Base-by-base conservation (phyloP, 1,140 invertebrate species). In the Aphaenogaster rudis region DNA sequence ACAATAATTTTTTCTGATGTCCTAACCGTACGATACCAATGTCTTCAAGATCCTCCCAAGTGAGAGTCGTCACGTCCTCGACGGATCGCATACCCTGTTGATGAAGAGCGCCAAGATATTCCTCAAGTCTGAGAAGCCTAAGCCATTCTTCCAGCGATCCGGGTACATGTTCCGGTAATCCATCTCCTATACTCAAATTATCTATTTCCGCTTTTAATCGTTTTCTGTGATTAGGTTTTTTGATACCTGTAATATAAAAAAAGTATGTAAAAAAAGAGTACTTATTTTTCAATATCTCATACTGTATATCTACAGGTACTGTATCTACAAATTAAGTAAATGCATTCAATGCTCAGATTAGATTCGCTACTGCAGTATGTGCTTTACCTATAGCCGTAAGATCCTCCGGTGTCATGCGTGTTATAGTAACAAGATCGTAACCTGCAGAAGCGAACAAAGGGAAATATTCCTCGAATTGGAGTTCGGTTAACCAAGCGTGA, bases 41-140 rank as follows among this genome's bases (percentile, higher is more conserved):
- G 93, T 99, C 99, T 96, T 99, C 99, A 90, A 99, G 96, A 96
- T 99, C 99, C 96, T 99, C 99, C 99, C 99, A 99, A 86, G 98
- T 98, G 57, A 99, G 97, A 93, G 99, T 98, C 54, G 98, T 98
- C 67, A 98, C 98, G 94, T 98, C 97, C 91, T 99, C 98, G 64
- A 99, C 98, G 28, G 97, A 98, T 88, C 97, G 97, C 96, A 99
- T 99, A 76, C 99, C 99, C 96, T 99, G 99, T 88, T 97, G 97
- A 88, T 98, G 96, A 66, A 99, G 96, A 61, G 98, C 98, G 42
- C 97, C 97, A 33, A 97, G 97, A 94, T 99, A 99, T 94, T 99
- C 98, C 93, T 99, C 98, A 71, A 99, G 96, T 88, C 98, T 96
- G 76, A 99, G 96, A 88, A 99, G 95, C 91, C 98, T 97, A 9